Base-by-base conservation (phyloP, 1,140 invertebrate genomes). In the Condylostylus longicornis region DNA sequence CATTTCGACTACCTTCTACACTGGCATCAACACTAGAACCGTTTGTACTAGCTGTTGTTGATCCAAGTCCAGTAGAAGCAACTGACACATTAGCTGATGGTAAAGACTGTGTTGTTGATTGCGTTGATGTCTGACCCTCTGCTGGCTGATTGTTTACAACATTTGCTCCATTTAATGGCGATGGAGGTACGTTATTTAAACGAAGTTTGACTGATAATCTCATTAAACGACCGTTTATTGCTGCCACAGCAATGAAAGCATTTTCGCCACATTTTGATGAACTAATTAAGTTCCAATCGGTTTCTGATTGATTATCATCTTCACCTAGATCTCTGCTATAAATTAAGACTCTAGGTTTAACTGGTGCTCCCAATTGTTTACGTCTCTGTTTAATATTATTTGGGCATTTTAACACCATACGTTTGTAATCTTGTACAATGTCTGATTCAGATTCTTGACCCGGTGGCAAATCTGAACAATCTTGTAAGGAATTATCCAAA, bases 391-490 rank as follows among this genome's bases (percentile, higher is more conserved):
- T 63, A n/a, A n/a, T n/a, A 67, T 32, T 41, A 44, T 38, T 51
- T 60, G 43, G 50, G 46, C 47, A 60, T 48, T 72, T 71, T 35
- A 70, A 61, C 0, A 71, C 71, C 59, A 75, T 56, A 46, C 76
- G 77, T 48, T 84, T 82, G 62, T 88, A 87, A 54, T 86, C 82
- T 49, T 80, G 77, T 6, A 87, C 74, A 28, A 82, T 69, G 44
- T 83, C 80, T 3, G 77, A 78, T 52, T 83, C 75, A 41, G 74
- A 51, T 34, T 53, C 44, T 4, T 37, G 29, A 29, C 54, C 52
- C 20, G 66, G 67, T 17, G 80, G 77, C 46, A 87, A 64, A 42
- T 81, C 77, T 21, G 70, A 69, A 55, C 79, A 84, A 60, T 85
- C 82, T 43, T 81, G 77, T n/a, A 89, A 63, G 19, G 70, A 75